Base-by-base conservation (phyloP, 1,140 invertebrate species). In the Brachionus calyciflorus region DNA sequence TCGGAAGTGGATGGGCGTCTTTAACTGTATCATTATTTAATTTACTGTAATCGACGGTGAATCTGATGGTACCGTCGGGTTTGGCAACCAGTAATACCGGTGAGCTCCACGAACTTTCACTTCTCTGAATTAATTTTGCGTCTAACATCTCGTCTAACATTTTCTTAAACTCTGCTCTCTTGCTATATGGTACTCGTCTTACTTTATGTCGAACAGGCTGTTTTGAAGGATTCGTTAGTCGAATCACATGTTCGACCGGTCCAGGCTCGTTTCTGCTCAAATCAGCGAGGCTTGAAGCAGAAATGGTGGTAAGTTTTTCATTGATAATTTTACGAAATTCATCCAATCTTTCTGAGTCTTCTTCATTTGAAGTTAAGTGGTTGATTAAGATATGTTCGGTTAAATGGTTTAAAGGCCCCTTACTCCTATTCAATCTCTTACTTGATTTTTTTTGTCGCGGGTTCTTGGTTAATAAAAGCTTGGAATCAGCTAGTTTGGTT, bases 121-220 rank as follows among this genome's bases (percentile, higher is more conserved):
- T 5, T 33, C 12, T 0, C 24, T 51, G 41, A 12, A 70, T 70
- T 46, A 70, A 77, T 44, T 53, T 77, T 30, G 57, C 30, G 24
- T 80, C 48, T 1, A 75, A 19, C 70, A 75, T 75, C 26, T 53
- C 30, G 6, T 75, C 70, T 17, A 75, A 60, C 55, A 60, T 60
- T 60, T 60, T 28, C 21, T 60, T 60, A 7, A 60, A 60, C n/a
- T 60, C 55, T n/a, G 33, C 33, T n/a, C 55, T 3, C 9, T 60
- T 60, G 33, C 55, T 60, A 40, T 60, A 3, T 37, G 55, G 55
- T 37, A 60, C 24, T 37, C 55, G 33, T 40, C 55, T 30, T 14
- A 40, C n/a, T 37, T 60, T 60, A 17, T 60, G 28, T 37, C 33
- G 17, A 40, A 60, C 37, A 17, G 55, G 55, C 14, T 28, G 28